Conservation (phyloP, 2,888 invertebrate genomes). For the Tolmerus cingulatus region DNA sequence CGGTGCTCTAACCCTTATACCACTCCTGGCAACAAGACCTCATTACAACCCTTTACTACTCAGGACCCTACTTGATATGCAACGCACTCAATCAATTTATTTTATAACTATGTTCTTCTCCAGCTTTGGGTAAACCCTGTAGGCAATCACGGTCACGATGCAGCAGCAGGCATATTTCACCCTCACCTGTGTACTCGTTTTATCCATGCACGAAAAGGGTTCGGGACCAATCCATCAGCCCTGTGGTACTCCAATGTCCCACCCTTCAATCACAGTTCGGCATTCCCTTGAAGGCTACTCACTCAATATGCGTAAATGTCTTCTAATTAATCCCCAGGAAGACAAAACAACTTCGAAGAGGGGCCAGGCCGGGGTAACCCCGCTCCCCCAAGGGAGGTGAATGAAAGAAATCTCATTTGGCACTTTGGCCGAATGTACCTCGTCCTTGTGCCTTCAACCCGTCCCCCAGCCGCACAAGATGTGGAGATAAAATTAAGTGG, state of each 20-base stretch:
- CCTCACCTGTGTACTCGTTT: background rate
- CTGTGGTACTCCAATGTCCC: background rate
- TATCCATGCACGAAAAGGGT: background rate
- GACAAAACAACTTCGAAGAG: slow-evolving; percentile 20
- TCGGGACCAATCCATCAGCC: background rate
- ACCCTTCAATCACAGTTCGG: slow-evolving; percentile 34
- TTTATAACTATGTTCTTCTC: slow-evolving; percentile 14
- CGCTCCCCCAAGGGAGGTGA: background rate
- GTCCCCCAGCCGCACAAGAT: background rate
- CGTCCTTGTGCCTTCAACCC: background rate
- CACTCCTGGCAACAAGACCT: background rate
- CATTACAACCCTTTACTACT: slow-evolving; percentile 27
- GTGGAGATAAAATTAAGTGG: slow-evolving; percentile 40
- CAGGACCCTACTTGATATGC: slow-evolving; percentile 18
- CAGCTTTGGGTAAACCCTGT: background rate
- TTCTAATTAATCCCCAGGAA: slow-evolving; percentile 38
- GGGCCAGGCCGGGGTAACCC: background rate
- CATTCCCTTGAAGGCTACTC: slow-evolving; percentile 34
- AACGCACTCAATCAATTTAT: slow-evolving; percentile 25
- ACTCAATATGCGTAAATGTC: slow-evolving; percentile 40
- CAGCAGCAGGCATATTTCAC: background rate
- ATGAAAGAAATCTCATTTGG: slow-evolving; percentile 43
- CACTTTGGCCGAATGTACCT: background rate
- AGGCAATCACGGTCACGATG: background rate
- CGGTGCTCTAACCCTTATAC: background rate